phyloP scores from a whole-genome alignment of 2,888 invertebrate genomes.

The Hypomecis atomaria region DNA sequence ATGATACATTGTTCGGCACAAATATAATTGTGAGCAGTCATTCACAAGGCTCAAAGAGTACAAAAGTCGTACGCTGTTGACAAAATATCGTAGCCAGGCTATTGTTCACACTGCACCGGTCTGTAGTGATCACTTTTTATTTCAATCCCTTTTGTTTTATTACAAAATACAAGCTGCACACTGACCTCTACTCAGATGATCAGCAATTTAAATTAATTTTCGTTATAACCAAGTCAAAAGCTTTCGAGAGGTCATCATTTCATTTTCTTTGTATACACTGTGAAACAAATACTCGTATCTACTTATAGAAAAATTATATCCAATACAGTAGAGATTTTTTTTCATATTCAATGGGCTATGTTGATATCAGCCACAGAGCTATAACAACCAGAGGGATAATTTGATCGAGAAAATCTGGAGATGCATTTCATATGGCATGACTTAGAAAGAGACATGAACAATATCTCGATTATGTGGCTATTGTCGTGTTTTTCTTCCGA shows the following conservation, averaged over 20 bases:
- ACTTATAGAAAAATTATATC: too few relatives aligned
- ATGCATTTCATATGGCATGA: too few relatives aligned
- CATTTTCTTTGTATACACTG: too few relatives aligned
- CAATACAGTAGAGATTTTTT: too few relatives aligned
- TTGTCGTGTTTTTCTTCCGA: too few relatives aligned
- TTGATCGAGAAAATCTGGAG: too few relatives aligned
- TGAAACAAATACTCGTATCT: too few relatives aligned
- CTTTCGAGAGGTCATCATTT: background rate
- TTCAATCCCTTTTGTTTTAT: constrained; percentile 32
- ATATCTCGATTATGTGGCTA: too few relatives aligned
- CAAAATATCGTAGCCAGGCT: constrained; percentile 52
- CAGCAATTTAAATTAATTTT: background rate
- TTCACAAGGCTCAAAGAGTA: constrained; percentile 31
- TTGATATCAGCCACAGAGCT: too few relatives aligned
- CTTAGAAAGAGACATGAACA: too few relatives aligned
- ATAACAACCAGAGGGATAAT: too few relatives aligned
- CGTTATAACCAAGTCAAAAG: background rate
- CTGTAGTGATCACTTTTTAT: constrained; percentile 42
- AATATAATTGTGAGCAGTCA: constrained; percentile 39
- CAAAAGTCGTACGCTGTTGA: constrained; percentile 54
- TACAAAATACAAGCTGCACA: constrained; percentile 21
- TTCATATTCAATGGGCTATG: too few relatives aligned
- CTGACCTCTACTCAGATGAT: background rate
- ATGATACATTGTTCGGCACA: constrained; percentile 12
- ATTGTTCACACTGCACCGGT: constrained; percentile 53